Base-by-base conservation (phyloP, 2,888 invertebrate genomes). In the Platycheirus rosarum region DNA sequence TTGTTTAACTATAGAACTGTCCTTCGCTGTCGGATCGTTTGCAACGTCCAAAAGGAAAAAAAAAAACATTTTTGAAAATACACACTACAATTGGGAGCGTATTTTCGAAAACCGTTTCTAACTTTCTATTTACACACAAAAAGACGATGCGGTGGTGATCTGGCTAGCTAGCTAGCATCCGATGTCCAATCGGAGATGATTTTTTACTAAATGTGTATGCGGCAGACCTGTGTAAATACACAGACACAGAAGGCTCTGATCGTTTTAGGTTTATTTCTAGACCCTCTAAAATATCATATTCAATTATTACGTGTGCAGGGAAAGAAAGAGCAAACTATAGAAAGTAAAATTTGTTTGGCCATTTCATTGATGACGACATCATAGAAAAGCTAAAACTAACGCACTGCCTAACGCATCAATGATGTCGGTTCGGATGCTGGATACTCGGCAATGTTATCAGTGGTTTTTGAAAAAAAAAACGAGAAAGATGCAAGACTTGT, bases 251-350 rank as follows among this genome's bases (percentile, higher is more conserved):
- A 77, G 71, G 77, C 77, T 71, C 46, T 57, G 62, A 49, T 46
- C 62, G 5, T 69, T 65, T 46, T 65, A 66, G 69, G 70, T 80
- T 80, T 80, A 76, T 76, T 80, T 80, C 66, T 65, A 80, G 80
- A 76, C 51, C 76, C 70, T 66, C 60, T 42, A 65, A 60, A 80
- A 80, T 80, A 80, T 80, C 80, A 80, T 76, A 62, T 80, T 80
- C 62, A 73, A 53, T 73, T 37, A 69, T 55, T 69, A 55, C 66
- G 48, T 48, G 42, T 16, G 18, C 14, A 16, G 44, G 44, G 18
- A 44, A 8, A 40, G 49, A 40, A 14, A 60, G 60, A 66, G 60
- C 6, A 3, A 60, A n/a, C 11, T 60, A 42, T 42, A 6, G 14
- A 26, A 60, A 13, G 20, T 51, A 44, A 51, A 40, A n/a, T 23